Evolutionary conservation across 2,113 vertebrate species (phyloP), one percentile per base, ranked within the genome.

Genomic region (Nesogale talazaci): DNA sequence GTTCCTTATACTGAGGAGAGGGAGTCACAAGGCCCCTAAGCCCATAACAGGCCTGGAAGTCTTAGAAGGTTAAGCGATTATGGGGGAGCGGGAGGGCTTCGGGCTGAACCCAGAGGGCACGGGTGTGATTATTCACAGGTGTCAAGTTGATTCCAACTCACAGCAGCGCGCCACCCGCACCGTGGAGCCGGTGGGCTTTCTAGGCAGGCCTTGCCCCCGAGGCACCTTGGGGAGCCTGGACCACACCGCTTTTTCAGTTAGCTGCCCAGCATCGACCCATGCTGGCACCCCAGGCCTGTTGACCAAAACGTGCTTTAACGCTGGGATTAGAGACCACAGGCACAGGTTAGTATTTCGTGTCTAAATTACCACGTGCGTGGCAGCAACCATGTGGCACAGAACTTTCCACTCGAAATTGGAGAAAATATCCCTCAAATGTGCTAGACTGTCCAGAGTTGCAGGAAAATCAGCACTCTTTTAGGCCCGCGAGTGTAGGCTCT

Each of bases 401-500:
- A 82, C 77, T 88, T 94, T 90, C 42, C 84, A 59, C 83, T 89
- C 76, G 89, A 65, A 92, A 82, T 16, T 86, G 90, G 82, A 20
- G 80, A 94, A 72, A 3, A 38, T 65, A 52, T 79, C 23, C 75
- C 56, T 29, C 63, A 79, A 91, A 94, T 59, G 83, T 56, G 65
- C 63, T 69, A 67, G 70, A 87, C 56, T 96, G n/a, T n/a, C 1
- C 67, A 88, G n/a, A 78, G 94, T 16, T 69, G 34, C 74, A 78
- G 40, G 1, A 94, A 95, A 95, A 87, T 7, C 22, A 88, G 56
- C 42, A 83, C 2, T 8, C 86, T 52, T 92, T 86, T 63, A 86
- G 63, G 74, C 23, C 56, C 65, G 17, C 36, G 59, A 36, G 11
- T 31, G 17, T 5, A 25, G n/a, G 72, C 81, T 89, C 52, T 77